These are phyloP conservation scores for Phaonia tiefii DNA, from an alignment of 2,888 invertebrate species.

Conservation along the genomic window DNA sequence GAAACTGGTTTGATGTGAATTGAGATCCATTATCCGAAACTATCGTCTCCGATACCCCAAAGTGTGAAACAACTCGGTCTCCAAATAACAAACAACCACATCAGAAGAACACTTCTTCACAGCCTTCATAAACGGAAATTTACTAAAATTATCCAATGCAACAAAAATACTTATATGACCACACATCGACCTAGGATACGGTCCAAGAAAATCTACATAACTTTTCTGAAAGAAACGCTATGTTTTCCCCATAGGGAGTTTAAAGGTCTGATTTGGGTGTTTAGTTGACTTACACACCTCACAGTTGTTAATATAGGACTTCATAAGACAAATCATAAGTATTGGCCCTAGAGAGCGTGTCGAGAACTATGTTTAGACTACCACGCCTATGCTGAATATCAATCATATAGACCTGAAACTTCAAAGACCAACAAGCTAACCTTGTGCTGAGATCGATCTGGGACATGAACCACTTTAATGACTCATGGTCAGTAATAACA, in stretches of 20 bases:
- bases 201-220: too few relatives aligned
- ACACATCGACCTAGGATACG: not conserved
- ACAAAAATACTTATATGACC: not conserved
- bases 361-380: conserved; percentile 21
- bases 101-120: not conserved
- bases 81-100: not conserved
- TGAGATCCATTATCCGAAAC: not conserved
- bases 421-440: conserved; percentile 16
- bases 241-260: too few relatives aligned
- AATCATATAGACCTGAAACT: conserved; percentile 9
- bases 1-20: not conserved
- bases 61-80: not conserved
- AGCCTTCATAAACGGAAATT: not conserved
- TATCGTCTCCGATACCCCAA: too few relatives aligned
- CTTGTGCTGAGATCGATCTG: not conserved
- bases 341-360: conserved; percentile 27
- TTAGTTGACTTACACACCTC: too few relatives aligned
- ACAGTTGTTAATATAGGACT: too few relatives aligned
- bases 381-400: conserved; percentile 15
- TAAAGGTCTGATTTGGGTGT: too few relatives aligned
- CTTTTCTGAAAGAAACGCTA: too few relatives aligned
- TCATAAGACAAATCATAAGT: conserved; percentile 21
- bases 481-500: too few relatives aligned
- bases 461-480: conserved; percentile 8
- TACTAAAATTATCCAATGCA: not conserved